Conservation (phyloP, 2,888 invertebrate species). For the Eupeodes luniger region DNA sequence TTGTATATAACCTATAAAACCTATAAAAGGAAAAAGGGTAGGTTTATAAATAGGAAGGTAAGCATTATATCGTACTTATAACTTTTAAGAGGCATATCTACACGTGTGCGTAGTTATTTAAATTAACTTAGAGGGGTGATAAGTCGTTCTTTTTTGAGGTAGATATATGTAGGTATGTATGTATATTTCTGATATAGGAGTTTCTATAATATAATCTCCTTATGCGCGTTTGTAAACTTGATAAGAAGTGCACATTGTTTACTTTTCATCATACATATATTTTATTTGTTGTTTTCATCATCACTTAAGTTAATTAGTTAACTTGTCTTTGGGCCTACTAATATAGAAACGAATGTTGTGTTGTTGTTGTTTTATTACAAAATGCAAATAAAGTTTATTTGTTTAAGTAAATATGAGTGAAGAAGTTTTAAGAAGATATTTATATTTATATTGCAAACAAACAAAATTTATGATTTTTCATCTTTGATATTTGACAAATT, state of each 20-base stretch:
- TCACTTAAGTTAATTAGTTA: background rate
- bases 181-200: background rate
- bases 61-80: background rate
- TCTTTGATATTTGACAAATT: too few relatives aligned
- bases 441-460: background rate
- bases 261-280: background rate
- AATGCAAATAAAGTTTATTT: background rate
- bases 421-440: background rate
- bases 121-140: slow-evolving; percentile 3
- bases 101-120: background rate
- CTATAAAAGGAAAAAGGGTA: background rate
- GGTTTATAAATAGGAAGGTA: background rate
- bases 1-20: background rate
- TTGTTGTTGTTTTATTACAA: background rate
- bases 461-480: background rate
- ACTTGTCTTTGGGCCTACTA: background rate
- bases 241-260: background rate
- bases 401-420: background rate
- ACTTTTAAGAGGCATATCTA: background rate
- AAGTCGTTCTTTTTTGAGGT: background rate
- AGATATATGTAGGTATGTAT: background rate
- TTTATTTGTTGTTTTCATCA: background rate
- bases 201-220: background rate
- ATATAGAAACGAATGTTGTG: background rate
- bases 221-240: background rate